phyloP scores from a whole-genome alignment of 2,888 invertebrate species.

The Hypsopygia costalis region DNA sequence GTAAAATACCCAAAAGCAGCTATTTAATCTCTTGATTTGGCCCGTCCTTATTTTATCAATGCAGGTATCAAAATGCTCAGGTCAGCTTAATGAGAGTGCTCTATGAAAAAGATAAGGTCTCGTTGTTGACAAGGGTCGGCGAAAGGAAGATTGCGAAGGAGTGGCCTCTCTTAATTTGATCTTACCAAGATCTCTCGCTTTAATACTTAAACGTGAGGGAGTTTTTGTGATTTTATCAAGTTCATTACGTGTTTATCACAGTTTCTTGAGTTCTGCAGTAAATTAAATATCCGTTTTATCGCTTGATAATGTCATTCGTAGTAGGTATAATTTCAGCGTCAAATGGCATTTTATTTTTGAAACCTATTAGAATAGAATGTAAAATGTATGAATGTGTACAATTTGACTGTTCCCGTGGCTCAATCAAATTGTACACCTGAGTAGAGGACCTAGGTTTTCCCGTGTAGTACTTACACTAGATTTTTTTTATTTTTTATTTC shows the following conservation, averaged over 20 bases:
- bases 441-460: too few species aligned
- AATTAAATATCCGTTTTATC: neutral
- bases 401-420: too few species aligned
- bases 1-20: neutral
- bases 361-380: too few species aligned
- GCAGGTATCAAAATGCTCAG: conserved; percentile 40
- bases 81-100: conserved; percentile 56
- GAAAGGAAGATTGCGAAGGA: conserved; percentile 59
- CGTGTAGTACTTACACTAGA: too few species aligned
- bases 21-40: conserved; percentile 15
- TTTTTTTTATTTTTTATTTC: too few species aligned
- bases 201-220: conserved; percentile 40
- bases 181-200: conserved; percentile 27
- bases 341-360: too few species aligned
- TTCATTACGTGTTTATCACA: neutral
- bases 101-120: conserved; percentile 48
- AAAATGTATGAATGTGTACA: too few species aligned
- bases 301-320: too few species aligned
- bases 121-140: conserved; percentile 61
- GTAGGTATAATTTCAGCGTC: too few species aligned
- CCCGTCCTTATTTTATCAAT: conserved; percentile 24
- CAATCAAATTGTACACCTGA: too few species aligned
- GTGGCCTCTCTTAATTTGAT: conserved; percentile 59
- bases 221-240: conserved; percentile 18
- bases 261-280: neutral